Conservation (phyloP, 2,888 invertebrate genomes). For the Volucella inflata region DNA sequence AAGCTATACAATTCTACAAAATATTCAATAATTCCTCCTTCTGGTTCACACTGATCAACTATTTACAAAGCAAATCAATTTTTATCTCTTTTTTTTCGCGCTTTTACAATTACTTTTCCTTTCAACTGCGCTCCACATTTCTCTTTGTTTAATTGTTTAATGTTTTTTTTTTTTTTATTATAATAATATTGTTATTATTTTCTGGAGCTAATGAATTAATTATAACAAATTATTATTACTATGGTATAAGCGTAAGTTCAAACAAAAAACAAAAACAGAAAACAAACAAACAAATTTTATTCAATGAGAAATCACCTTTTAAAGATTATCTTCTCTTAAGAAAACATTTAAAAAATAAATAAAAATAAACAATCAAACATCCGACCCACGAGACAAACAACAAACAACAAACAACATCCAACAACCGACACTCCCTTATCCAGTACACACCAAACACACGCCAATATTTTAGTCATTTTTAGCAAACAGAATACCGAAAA, state of each 20-base stretch:
- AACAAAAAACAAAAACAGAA: slow-evolving; percentile 41
- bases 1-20: too few species aligned
- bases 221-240: slow-evolving; percentile 64
- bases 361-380: slow-evolving; percentile 18
- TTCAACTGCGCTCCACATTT: slow-evolving; percentile 56
- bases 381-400: slow-evolving; percentile 27
- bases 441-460: neutral
- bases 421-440: neutral
- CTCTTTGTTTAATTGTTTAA: slow-evolving; percentile 36
- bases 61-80: slow-evolving; percentile 44
- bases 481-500: slow-evolving; percentile 28
- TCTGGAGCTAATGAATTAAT: slow-evolving; percentile 70
- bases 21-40: slow-evolving; percentile 7
- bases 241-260: slow-evolving; percentile 65
- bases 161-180: slow-evolving; percentile 36
- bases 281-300: slow-evolving; percentile 10
- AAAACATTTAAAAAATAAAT: slow-evolving; percentile 38
- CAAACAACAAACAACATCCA: too few species aligned
- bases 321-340: slow-evolving; percentile 61
- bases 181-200: slow-evolving; percentile 24
- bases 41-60: slow-evolving; percentile 51
- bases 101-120: slow-evolving; percentile 56
- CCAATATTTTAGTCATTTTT: slow-evolving; percentile 45
- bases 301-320: slow-evolving; percentile 34
- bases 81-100: too few species aligned